phyloP scores from a whole-genome alignment of 1,140 invertebrate species.

The Heliconius hewitsoni region DNA sequence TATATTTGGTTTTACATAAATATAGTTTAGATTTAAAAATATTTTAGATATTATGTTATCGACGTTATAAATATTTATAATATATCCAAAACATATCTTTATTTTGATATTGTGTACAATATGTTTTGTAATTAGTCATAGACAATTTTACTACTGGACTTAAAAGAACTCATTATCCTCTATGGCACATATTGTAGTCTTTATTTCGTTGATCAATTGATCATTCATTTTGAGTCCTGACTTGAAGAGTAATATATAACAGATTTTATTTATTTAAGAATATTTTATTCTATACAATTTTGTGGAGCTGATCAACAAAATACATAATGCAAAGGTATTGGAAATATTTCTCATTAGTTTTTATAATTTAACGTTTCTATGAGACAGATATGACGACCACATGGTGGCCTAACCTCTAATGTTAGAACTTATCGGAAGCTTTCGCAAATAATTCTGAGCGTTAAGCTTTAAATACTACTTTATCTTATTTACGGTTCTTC shows the following conservation, averaged over 20 bases:
- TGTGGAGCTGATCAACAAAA: not conserved
- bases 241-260: not conserved
- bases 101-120: not conserved
- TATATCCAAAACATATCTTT: not conserved
- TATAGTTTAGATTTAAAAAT: no score
- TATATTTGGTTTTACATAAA: no score
- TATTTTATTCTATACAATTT: no score
- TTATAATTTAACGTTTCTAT: not conserved
- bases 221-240: not conserved
- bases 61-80: not conserved
- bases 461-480: not conserved
- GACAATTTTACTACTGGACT: not conserved
- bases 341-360: not conserved
- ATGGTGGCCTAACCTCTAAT: slow-evolving; percentile 1
- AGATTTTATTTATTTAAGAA: not conserved
- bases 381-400: not conserved
- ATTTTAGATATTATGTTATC: not conserved
- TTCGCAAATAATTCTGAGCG: not conserved
- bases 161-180: not conserved
- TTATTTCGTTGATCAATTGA: no score
- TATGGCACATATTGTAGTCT: not conserved
- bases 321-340: not conserved
- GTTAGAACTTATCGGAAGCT: not conserved
- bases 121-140: not conserved
- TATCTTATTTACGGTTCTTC: not conserved